Conservation (phyloP, 2,888 invertebrate genomes). For the Phengaris alcon region DNA sequence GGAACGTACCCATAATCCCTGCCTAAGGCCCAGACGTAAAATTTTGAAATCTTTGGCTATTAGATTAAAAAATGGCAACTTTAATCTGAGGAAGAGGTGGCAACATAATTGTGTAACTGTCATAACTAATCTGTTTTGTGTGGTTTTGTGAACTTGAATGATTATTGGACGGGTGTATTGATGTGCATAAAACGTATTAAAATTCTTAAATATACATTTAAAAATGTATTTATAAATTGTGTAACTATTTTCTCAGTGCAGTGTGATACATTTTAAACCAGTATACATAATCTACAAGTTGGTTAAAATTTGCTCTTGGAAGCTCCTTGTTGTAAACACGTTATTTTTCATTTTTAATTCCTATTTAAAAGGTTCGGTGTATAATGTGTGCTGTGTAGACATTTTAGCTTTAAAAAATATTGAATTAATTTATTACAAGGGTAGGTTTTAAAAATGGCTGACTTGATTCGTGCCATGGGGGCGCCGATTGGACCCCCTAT, state of each 20-base stretch:
- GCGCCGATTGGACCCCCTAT: constrained; percentile 82
- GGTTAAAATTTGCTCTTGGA: not conserved
- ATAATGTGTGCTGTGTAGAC: constrained; percentile 56
- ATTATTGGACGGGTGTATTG: constrained; percentile 52
- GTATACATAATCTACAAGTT: not conserved
- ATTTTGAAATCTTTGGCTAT: too few relatives aligned
- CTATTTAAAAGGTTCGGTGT: constrained; percentile 40
- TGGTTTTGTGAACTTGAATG: constrained; percentile 38
- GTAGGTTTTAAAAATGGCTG: constrained; percentile 77
- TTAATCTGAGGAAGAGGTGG: too few relatives aligned
- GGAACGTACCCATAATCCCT: too few relatives aligned
- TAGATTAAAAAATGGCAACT: too few relatives aligned
- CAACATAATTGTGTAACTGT: constrained; percentile 23
- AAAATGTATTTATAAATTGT: constrained; percentile 11
- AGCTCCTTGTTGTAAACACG: constrained; percentile 44
- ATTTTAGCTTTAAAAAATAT: constrained; percentile 32
- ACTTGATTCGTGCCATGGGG: constrained; percentile 83
- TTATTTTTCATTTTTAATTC: constrained; percentile 43
- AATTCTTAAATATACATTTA: constrained; percentile 27
- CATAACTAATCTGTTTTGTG: constrained; percentile 38
- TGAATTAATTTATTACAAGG: constrained; percentile 34
- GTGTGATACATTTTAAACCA: constrained; percentile 42
- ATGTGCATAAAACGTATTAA: constrained; percentile 38
- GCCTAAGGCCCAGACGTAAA: too few relatives aligned
- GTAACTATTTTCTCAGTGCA: constrained; percentile 32